phyloP scores from a whole-genome alignment of 2,113 vertebrate genomes.

The Anas platyrhynchos region DNA sequence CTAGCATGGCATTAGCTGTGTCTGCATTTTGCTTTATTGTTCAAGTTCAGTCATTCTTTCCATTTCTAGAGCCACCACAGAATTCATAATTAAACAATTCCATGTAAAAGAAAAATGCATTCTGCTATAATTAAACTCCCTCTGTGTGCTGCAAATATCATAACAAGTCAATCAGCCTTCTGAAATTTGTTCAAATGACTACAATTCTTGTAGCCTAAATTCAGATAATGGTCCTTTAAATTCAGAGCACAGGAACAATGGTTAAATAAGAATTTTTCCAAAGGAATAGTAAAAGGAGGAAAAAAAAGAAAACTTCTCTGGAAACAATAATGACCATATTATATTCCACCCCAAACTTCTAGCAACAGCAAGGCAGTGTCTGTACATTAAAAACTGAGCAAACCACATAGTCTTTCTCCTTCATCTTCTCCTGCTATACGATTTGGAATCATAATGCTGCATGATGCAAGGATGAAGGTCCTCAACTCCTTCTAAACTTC shows the following conservation, averaged over 20 bases:
- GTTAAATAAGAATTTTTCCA: neutral
- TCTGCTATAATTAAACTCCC: neutral
- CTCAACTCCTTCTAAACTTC: neutral
- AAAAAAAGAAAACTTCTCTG: neutral
- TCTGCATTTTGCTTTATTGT: neutral
- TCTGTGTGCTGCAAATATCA: neutral
- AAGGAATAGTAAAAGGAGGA: neutral
- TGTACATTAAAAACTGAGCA: neutral
- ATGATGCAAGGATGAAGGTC: neutral
- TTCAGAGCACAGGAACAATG: neutral
- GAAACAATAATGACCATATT: neutral
- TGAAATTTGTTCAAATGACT: neutral
- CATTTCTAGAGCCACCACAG: neutral
- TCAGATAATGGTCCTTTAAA: neutral
- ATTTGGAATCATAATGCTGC: neutral
- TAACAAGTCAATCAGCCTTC: neutral
- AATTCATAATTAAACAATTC: conserved; percentile 31
- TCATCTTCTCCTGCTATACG: neutral
- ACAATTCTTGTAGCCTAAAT: neutral
- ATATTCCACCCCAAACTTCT: neutral
- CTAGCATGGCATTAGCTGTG: neutral
- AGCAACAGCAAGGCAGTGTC: neutral
- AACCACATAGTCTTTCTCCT: neutral
- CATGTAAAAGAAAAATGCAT: neutral
- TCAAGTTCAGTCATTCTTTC: conserved; percentile 3